Base-by-base conservation (phyloP, 2,113 vertebrate genomes). In the Sardina pilchardus region DNA sequence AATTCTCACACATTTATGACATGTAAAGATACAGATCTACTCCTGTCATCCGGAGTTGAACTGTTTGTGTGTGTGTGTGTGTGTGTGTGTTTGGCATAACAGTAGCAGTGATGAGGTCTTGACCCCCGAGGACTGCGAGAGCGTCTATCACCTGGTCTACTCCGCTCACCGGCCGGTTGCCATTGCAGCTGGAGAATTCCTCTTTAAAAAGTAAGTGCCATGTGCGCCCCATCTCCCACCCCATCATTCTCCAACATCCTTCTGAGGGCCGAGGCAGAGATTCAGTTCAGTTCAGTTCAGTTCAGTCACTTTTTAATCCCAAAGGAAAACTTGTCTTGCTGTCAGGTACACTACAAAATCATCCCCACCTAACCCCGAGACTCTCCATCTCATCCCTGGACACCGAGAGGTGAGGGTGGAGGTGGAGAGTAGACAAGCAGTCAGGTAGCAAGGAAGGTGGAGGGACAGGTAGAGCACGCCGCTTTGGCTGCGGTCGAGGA, bases 31-130 rank as follows among this genome's bases (percentile, higher is more conserved):
- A 36, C 19, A 21, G 39, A 82, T 3, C 14, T 24, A 17, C 36
- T 17, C 2, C 42, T 43, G 12, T 36, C 9, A 44, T 1, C 34
- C 16, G 30, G 14, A 17, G 34, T 21, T 78, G 56, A 12, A 19
- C 81, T 50, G 26, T 81, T 47, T 89, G 53, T 3, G 16, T 81
- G 50, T 89, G 53, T 82, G 85, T 83, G 9, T 81, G 50, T 63
- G 56, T 56, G 16, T 88, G 30, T 83, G n/a, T 90, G 87, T 94
- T 89, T 88, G 48, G 50, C 86, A 88, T 89, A 93, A 85, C 87
- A 99, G 98, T 96, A 99, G 98, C 95, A 99, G 98, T 63, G 98
- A 99, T 95, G 98, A 99, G 94, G 98, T 99, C 90, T 94, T 99
- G 92, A 99, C 97, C 90, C 97, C 98, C 19, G 98, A 99, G 95